These are phyloP conservation scores for Drosophila pullipes DNA, from an alignment of 2,888 invertebrate species.

Conservation along the genomic window DNA sequence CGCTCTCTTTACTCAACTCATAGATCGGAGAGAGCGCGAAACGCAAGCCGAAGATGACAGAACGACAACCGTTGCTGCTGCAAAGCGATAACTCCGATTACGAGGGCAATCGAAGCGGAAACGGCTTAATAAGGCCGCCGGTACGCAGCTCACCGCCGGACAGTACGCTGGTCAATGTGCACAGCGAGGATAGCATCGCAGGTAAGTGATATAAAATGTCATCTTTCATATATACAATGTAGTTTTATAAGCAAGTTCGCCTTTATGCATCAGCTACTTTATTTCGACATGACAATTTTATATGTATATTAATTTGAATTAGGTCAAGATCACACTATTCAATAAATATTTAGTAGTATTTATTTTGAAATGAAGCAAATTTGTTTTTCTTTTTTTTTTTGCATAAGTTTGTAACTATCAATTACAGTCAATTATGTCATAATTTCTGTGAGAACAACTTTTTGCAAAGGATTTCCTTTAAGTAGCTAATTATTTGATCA, in stretches of 20 bases:
- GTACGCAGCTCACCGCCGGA: constrained; percentile 85
- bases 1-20: constrained; percentile 10
- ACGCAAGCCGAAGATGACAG: constrained; percentile 87
- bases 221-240: background rate
- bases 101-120: constrained; percentile 68
- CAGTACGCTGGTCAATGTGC: constrained; percentile 84
- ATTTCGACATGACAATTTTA: background rate
- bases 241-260: background rate
- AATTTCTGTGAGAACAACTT: background rate
- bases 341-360: background rate
- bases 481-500: background rate
- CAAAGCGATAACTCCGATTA: constrained; percentile 79
- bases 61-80: constrained; percentile 89
- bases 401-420: too few relatives aligned
- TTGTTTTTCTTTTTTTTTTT: background rate
- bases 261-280: background rate
- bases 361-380: background rate
- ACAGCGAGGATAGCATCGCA: constrained; percentile 83
- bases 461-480: background rate
- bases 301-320: background rate
- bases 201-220: constrained; percentile 57
- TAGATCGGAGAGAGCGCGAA: constrained; percentile 62
- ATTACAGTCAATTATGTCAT: background rate
- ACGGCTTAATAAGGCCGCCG: constrained; percentile 70
- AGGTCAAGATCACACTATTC: background rate